These are phyloP conservation scores for Semicossyphus pulcher DNA, from an alignment of 2,113 vertebrate species.

Conservation along the genomic window DNA sequence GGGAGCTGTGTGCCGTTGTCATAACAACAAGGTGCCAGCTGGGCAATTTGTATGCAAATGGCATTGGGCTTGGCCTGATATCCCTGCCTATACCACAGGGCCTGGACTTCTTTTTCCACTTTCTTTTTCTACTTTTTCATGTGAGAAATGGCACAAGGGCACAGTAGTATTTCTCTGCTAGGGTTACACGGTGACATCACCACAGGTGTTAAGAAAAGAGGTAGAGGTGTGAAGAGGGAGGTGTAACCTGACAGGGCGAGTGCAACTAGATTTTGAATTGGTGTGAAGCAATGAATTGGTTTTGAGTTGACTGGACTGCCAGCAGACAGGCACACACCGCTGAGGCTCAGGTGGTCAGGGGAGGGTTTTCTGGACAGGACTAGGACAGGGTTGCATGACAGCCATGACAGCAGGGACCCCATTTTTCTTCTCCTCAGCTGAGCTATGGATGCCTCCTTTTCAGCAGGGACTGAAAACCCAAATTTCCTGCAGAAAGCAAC, in stretches of 20 bases:
- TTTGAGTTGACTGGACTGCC: conserved; percentile 42
- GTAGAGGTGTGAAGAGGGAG: conserved; percentile 39
- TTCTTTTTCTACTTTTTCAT: conserved; percentile 13
- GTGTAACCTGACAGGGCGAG: conserved; percentile 48
- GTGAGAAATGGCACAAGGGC: background rate
- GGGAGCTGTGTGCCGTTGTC: conserved; percentile 82
- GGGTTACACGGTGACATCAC: conserved; percentile 9
- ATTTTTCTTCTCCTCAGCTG: conserved; percentile 15
- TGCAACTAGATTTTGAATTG: conserved; percentile 60
- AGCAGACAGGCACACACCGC: conserved; percentile 8
- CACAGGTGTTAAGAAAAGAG: conserved; percentile 37
- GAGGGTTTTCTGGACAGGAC: conserved; percentile 17
- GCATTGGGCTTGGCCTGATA: conserved; percentile 77
- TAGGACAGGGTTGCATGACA: conserved; percentile 27
- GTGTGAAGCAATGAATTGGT: conserved; percentile 68
- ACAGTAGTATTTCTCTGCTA: background rate
- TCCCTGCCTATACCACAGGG: conserved; percentile 68
- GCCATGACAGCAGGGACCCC: conserved; percentile 20
- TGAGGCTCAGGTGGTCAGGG: conserved; percentile 66
- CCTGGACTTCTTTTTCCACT: conserved; percentile 53
- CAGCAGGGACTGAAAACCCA: background rate
- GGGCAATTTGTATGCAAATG: conserved; percentile 88
- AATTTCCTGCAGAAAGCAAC: background rate
- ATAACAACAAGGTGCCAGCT: conserved; percentile 87
- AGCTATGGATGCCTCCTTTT: conserved; percentile 17